Base-by-base conservation (phyloP, 2,113 vertebrate genomes). In the Nannobrachium achirus region DNA sequence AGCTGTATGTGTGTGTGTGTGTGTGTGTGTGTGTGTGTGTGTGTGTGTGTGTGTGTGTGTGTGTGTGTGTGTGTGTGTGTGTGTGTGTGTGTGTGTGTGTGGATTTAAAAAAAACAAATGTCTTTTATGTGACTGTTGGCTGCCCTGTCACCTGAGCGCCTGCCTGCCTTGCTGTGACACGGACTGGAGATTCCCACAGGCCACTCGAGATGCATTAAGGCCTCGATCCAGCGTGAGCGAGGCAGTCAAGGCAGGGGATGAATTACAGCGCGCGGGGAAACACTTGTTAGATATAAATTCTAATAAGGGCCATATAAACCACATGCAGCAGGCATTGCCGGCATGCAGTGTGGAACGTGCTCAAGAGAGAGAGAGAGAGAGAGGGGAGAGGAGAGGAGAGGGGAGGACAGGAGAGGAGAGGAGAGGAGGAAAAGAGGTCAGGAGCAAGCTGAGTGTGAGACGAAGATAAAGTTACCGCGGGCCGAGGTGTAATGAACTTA, bases 261-360 rank as follows among this genome's bases (percentile, higher is more conserved):
- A 79, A 78, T 81, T 79, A 81, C 60, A 66, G 71, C 18, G 38
- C 66, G 15, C 33, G 18, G 56, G 79, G 79, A 79, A 81, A 76
- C 79, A 76, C 75, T 81, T 76, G 72, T 74, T 73, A 76, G 63
- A 85, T 74, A 76, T 76, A 74, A 79, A 81, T 81, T 79, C 70
- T 76, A 79, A 76, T 71, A 77, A 76, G 70, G 25, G 66, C 79
- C 48, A 56, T 63, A 81, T 69, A 72, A 79, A 76, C 58, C 79
- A 46, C 73, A 79, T 68, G 56, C 66, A 71, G 63, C 70, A 79
- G 69, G 61, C 67, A 79, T 78, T 65, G 70, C 16, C 81, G 59
- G 75, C 63, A 81, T 76, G 78, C 55, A 73, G 69, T 15, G 11
- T 60, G 62, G 58, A 76, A 61, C 19, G 16, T 16, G 8, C 51